Conservation (phyloP, 2,113 vertebrate species). For the Varanus salvator region DNA sequence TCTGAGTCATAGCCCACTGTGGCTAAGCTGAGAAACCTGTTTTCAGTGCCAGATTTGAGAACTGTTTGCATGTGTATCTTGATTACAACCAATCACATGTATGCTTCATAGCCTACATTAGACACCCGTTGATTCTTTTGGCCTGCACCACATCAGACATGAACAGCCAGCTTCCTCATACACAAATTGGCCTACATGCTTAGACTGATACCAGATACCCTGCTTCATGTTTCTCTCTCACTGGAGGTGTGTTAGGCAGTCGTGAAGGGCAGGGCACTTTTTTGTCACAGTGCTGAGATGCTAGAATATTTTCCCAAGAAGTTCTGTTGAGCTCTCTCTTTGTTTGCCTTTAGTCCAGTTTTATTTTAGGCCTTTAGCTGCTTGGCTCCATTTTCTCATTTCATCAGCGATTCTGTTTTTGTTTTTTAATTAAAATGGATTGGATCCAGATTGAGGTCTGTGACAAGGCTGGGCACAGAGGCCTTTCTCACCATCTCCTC, state of each 20-base stretch:
- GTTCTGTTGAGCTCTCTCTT: background rate
- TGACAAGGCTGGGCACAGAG: too few species aligned
- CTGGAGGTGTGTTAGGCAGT: background rate
- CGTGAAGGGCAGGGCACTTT: background rate
- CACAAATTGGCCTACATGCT: background rate
- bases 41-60: background rate
- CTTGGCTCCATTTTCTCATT: background rate
- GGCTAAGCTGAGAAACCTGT: background rate
- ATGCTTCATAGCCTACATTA: background rate
- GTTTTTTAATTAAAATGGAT: background rate
- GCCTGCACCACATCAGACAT: background rate
- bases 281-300: background rate
- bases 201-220: background rate
- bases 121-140: background rate
- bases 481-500: too few species aligned
- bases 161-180: background rate
- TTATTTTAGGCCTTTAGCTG: background rate
- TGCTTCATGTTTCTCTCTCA: background rate
- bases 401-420: background rate
- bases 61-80: background rate
- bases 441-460: background rate
- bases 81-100: background rate
- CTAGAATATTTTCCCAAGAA: background rate
- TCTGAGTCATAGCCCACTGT: background rate
- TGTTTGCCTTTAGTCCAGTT: background rate